Evolutionary conservation across 2,113 vertebrate species (phyloP).

Genomic region (Saccopteryx leptura): DNA sequence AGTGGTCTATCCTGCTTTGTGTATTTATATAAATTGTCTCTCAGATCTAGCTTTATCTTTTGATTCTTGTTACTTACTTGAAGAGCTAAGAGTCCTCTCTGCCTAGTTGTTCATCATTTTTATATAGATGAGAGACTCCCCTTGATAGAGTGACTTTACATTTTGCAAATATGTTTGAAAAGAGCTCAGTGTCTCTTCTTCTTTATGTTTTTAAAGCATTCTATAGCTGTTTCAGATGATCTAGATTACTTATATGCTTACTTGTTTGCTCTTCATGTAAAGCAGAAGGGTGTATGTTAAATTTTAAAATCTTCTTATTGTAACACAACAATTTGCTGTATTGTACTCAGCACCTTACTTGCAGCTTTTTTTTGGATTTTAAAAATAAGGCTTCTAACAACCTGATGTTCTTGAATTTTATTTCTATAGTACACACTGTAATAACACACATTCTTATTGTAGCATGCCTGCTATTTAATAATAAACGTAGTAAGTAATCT

Average conservation of each 20-base stretch:
- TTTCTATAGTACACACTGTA: constrained; percentile 26
- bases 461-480: background rate
- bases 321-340: background rate
- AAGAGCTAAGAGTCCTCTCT: background rate
- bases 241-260: background rate
- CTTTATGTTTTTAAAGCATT: background rate
- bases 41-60: background rate
- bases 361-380: background rate
- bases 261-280: background rate
- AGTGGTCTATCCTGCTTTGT: background rate
- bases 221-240: background rate
- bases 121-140: background rate
- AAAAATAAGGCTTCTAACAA: background rate
- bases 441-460: background rate
- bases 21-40: background rate
- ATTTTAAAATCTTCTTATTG: constrained; percentile 14
- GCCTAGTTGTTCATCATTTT: constrained; percentile 12
- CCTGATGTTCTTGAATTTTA: background rate
- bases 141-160: constrained; percentile 4
- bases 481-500: background rate
- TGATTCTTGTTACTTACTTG: background rate
- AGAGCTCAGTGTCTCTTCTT: background rate
- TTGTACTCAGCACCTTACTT: background rate
- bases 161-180: constrained; percentile 4
- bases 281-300: background rate